Evolutionary conservation across 2,797 vertebrate species (phyloP).

Genomic region (Diglossa cyanea): DNA sequence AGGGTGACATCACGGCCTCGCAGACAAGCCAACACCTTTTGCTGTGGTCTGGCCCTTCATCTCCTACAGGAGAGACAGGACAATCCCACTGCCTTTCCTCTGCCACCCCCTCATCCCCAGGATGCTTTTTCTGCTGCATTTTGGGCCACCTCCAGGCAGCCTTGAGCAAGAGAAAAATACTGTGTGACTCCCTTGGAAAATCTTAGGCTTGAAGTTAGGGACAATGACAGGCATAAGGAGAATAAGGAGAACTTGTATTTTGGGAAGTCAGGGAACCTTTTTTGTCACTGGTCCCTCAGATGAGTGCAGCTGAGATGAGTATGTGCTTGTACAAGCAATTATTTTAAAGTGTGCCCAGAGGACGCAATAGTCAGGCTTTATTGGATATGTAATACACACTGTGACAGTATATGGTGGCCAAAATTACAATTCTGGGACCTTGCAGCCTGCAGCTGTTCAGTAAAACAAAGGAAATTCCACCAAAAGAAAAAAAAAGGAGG

Average conservation of each 20-base stretch:
- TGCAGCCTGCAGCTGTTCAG: conserved; percentile 46
- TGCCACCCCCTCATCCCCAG: background rate
- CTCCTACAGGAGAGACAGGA: rapidly evolving
- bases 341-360: conserved; percentile 39
- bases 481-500: background rate
- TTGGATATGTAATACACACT: conserved; percentile 23
- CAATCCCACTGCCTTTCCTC: background rate
- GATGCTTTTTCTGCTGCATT: rapidly evolving
- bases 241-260: background rate
- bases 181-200: background rate
- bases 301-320: background rate
- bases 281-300: background rate
- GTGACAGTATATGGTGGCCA: conserved; percentile 16
- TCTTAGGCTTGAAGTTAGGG: background rate
- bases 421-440: conserved; percentile 48
- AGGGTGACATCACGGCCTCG: background rate
- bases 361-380: conserved; percentile 21
- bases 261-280: background rate
- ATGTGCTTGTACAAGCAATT: conserved; percentile 48
- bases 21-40: background rate
- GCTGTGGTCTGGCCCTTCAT: rapidly evolving
- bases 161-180: background rate
- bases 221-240: background rate
- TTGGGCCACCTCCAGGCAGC: background rate
- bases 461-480: conserved; percentile 57